Base-by-base conservation (phyloP, 2,797 vertebrate species). In the Crypturellus tataupa region DNA sequence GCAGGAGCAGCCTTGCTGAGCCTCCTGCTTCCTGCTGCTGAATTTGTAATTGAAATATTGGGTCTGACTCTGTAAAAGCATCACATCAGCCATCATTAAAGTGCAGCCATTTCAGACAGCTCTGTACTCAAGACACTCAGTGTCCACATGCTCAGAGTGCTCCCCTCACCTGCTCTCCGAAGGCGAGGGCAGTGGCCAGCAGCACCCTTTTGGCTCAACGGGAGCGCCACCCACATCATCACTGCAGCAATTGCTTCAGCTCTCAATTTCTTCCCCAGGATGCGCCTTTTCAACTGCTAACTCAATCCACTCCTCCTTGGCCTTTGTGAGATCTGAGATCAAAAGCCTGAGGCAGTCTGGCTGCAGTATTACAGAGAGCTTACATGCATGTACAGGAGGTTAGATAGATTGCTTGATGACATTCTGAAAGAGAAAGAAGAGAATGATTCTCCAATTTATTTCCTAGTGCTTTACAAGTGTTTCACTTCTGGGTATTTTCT, bases 401-500 rank as follows among this genome's bases (percentile, higher is more conserved):
- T 64, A 11, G 23, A 29, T n/a, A 20, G 49, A 42, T 46, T 42
- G 63, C 44, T 47, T 44, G 44, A 25, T 56, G 73, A 78, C 35
- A 27, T 81, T 56, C 84, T 68, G 37, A 70, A 78, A 85, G n/a
- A 60, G 73, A 12, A 24, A 60, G 65, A 75, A 51, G 18, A 64
- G 40, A 76, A 63, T 19, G n/a, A 84, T 46, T 90, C 72, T 47
- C 35, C 64, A 67, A 12, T 89, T 95, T 47, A 51, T 63, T 93
- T 87, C 76, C 81, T 73, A 77, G 58, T 87, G 82, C 80, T 59
- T 47, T 79, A 15, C 77, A 80, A 96, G 72, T 81, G 68, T 82
- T 96, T 89, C 83, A 96, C 84, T 96, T 96, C 59, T 21, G 85
- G 58, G 70, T 82, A 53, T 94, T 93, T 96, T 80, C 84, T 85